A percentile compares a stretch with the other conserved stretches of the same genome.
These are phyloP conservation scores for Sturmia bella DNA, from an alignment of 2,888 invertebrate species.

Conservation along the genomic window DNA sequence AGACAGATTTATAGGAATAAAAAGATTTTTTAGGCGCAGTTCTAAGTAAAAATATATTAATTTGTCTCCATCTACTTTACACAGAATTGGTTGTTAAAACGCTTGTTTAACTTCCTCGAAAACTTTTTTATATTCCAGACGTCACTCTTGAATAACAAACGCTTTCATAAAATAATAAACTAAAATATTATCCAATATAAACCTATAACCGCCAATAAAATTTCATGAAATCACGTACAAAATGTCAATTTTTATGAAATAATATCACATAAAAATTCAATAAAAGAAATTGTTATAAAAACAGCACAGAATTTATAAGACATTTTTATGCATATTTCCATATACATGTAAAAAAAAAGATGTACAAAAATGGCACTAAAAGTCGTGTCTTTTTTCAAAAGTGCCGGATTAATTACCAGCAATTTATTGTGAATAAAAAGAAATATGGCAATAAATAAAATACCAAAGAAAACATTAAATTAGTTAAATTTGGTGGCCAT, in stretches of 20 bases:
- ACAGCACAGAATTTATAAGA: not conserved
- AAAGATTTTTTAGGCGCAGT: too few species aligned
- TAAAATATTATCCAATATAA: conserved; percentile 23
- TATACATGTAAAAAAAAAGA: not conserved
- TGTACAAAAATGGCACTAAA: conserved; percentile 14
- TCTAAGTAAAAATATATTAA: not conserved
- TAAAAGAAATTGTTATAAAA: conserved; percentile 27
- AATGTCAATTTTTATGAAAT: conserved; percentile 70
- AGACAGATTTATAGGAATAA: too few species aligned
- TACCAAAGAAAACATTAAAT: conserved; percentile 55
- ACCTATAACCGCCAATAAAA: conserved; percentile 56
- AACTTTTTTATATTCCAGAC: conserved; percentile 7
- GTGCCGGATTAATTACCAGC: conserved; percentile 57
- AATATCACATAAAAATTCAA: conserved; percentile 54
- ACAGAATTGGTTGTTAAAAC: not conserved
- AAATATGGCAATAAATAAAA: not conserved
- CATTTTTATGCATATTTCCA: not conserved
- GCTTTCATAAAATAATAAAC: conserved; percentile 8
- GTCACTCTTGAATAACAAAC: conserved; percentile 7
- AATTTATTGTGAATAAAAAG: conserved; percentile 6
- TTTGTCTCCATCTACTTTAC: not conserved
- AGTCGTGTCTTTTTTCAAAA: conserved; percentile 56
- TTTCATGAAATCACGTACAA: conserved; percentile 72
- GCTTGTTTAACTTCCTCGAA: too few species aligned
- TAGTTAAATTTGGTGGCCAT: conserved; percentile 62